A percentile compares a stretch with the other conserved stretches of the same genome.
Conservation (phyloP, 2,888 invertebrate species). For the Athetis lepigone region DNA sequence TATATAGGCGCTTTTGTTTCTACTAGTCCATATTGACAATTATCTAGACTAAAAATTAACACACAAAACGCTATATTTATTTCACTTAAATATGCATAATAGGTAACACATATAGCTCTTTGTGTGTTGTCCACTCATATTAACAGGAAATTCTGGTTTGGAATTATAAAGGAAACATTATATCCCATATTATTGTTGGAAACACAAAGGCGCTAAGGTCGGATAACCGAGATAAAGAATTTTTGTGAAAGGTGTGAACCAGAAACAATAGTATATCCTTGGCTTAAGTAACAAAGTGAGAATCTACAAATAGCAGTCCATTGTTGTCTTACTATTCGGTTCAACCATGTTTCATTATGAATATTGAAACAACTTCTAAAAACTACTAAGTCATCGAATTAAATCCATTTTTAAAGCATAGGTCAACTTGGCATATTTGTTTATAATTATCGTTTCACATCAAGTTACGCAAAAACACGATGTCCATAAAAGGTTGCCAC, state of each 20-base stretch:
- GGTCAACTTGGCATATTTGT: slow-evolving; percentile 38
- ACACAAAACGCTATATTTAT: slow-evolving; percentile 30
- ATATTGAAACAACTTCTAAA: slow-evolving; percentile 5
- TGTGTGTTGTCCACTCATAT: slow-evolving; percentile 47
- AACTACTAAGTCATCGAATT: slow-evolving; percentile 15
- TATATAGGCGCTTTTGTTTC: not conserved
- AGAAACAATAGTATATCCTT: slow-evolving; percentile 53
- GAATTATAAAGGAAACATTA: slow-evolving; percentile 60
- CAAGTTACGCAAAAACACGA: slow-evolving; percentile 75
- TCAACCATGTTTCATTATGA: slow-evolving; percentile 5
- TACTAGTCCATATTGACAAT: not conserved
- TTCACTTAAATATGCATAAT: slow-evolving; percentile 26
- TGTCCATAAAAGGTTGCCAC: slow-evolving; percentile 77
- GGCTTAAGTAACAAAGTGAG: slow-evolving; percentile 43
- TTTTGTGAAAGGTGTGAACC: slow-evolving; percentile 62
- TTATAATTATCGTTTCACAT: slow-evolving; percentile 59
- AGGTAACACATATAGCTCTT: too few relatives aligned
- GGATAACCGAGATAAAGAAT: slow-evolving; percentile 53
- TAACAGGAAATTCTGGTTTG: slow-evolving; percentile 61
- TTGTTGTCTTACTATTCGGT: slow-evolving; percentile 46
- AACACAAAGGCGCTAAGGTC: slow-evolving; percentile 48
- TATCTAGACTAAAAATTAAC: slow-evolving; percentile 3
- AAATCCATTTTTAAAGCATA: slow-evolving; percentile 17
- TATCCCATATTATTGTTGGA: slow-evolving; percentile 46
- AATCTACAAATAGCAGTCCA: slow-evolving; percentile 39